Percentiles rank a stretch among this genome's conserved stretches.
Evolutionary conservation across 2,113 vertebrate species (phyloP).

Genomic region (Menura novaehollandiae): DNA sequence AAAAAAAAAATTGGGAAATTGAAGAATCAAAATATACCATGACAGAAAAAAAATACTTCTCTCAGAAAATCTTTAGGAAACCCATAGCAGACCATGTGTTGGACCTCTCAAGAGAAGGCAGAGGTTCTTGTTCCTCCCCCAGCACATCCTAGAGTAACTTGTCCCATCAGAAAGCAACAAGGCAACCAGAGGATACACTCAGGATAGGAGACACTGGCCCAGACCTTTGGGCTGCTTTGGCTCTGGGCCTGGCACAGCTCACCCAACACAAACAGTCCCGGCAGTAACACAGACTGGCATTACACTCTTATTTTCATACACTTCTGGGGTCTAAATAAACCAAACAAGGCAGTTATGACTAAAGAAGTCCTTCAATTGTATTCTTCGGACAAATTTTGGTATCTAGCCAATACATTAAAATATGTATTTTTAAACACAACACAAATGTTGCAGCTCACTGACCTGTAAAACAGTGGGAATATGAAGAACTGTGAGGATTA

Average conservation of each 20-base stretch:
- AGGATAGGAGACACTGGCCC: not conserved
- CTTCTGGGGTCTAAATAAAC: not conserved
- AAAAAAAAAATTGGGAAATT: not conserved
- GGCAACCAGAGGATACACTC: not conserved
- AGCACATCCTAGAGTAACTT: not conserved
- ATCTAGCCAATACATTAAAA: not conserved
- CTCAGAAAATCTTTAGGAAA: not conserved
- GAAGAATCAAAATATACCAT: not conserved
- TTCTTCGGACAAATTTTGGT: not conserved
- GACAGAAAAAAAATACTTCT: not conserved
- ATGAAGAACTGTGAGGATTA: slow-evolving; percentile 39
- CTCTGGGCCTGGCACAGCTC: not conserved
- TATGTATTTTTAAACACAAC: slow-evolving; percentile 17
- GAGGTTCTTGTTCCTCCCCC: not conserved
- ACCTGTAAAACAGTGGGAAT: slow-evolving; percentile 12
- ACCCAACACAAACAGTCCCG: not conserved
- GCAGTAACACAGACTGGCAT: not conserved
- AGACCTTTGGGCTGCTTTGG: not conserved
- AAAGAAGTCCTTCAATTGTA: not conserved
- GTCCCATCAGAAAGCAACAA: not conserved
- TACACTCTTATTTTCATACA: not conserved
- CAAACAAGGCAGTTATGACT: not conserved
- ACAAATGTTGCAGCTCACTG: slow-evolving; percentile 32
- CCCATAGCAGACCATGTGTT: not conserved
- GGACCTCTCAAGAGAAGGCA: not conserved